phyloP scores from a whole-genome alignment of 2,113 vertebrate genomes.

The Bolborhynchus lineola region DNA sequence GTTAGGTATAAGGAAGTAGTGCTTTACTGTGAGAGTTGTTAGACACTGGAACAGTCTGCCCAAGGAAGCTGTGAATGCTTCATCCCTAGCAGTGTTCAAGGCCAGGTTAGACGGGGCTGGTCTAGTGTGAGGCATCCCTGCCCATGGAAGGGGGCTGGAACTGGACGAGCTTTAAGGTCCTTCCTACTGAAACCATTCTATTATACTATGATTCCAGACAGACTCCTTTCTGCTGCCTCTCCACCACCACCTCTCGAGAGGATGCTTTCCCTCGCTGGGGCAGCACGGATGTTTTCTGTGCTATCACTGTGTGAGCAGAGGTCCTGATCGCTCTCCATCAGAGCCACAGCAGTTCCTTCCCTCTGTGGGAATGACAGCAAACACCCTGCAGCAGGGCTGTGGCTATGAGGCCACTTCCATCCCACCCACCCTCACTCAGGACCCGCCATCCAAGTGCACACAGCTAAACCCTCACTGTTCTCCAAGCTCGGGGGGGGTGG shows the following conservation, averaged over 20 bases:
- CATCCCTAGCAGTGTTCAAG: background rate
- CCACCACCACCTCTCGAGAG: background rate
- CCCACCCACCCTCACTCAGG: accelerated
- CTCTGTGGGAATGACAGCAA: background rate
- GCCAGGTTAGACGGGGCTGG: background rate
- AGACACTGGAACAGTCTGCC: background rate
- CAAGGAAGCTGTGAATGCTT: background rate
- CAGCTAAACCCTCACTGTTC: background rate
- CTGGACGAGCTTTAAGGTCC: background rate
- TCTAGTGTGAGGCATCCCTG: background rate
- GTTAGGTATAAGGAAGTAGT: background rate
- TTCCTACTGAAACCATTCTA: background rate
- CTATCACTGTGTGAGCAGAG: background rate
- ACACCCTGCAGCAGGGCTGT: background rate
- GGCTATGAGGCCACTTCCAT: background rate
- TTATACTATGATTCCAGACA: background rate
- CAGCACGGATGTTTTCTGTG: background rate
- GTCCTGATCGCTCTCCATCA: accelerated
- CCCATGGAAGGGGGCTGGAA: accelerated
- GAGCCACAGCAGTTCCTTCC: accelerated
- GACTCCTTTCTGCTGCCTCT: background rate
- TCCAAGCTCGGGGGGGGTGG: background rate
- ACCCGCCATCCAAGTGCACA: accelerated
- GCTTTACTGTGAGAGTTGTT: no score
- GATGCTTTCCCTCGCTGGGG: accelerated